Evolutionary conservation across 2,888 invertebrate genomes (phyloP).

Genomic region (Nephrotoma guestfalica): DNA sequence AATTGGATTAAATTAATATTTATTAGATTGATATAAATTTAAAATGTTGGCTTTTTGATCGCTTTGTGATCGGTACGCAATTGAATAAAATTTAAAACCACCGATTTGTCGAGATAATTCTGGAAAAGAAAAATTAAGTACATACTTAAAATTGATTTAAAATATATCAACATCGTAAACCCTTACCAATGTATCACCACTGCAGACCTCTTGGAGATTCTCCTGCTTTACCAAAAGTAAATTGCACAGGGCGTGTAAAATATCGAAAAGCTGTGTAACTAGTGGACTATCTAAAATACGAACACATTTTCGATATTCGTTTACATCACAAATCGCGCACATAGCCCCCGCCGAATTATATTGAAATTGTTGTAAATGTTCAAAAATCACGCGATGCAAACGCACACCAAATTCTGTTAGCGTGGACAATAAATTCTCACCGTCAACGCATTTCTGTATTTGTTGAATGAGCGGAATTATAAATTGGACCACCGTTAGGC

Average conservation of each 20-base stretch:
- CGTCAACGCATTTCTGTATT: constrained; percentile 73
- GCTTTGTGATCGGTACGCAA: constrained; percentile 87
- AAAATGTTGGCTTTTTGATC: constrained; percentile 57
- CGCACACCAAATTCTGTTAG: constrained; percentile 79
- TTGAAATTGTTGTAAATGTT: constrained; percentile 87
- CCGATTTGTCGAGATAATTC: constrained; percentile 80
- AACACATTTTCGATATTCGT: constrained; percentile 88
- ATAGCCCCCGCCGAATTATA: constrained; percentile 92
- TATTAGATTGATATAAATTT: constrained; percentile 16
- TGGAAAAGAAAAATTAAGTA: constrained; percentile 32
- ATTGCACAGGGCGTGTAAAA: constrained; percentile 90
- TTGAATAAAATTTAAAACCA: constrained; percentile 86
- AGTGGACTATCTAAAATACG: constrained; percentile 54
- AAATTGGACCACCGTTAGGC: constrained; percentile 68
- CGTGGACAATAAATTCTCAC: constrained; percentile 77
- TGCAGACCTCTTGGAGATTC: constrained; percentile 89
- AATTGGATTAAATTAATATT: neutral
- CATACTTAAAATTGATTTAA: neutral
- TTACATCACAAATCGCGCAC: constrained; percentile 96
- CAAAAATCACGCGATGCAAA: constrained; percentile 87
- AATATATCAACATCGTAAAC: neutral
- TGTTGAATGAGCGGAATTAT: constrained; percentile 61
- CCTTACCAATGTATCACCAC: constrained; percentile 82
- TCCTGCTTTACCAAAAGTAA: constrained; percentile 88
- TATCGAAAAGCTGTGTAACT: constrained; percentile 83